Base-by-base conservation (phyloP, 53 echinoderm and acorn worm genomes). In the Zoroaster sp. region DNA sequence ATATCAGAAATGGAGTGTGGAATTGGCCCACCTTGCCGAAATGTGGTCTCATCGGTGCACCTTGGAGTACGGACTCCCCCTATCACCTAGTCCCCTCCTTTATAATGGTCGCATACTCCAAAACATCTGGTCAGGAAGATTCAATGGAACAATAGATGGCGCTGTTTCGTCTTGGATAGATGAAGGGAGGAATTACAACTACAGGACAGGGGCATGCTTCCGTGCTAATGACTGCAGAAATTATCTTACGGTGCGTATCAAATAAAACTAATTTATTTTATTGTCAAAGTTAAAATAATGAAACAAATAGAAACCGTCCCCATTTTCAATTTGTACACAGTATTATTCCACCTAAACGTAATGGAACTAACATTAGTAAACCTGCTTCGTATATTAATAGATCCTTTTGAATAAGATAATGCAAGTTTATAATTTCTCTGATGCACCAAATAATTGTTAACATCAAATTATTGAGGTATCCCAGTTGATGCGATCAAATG, bases 11-110 rank as follows among this genome's bases (percentile, higher is more conserved):
- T 80, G 80, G 80, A 80, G 32, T 49, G n/a, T 63, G 0, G 28
- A 63, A 17, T 28, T 80, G 14, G 80, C 80, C 40, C 36, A 20
- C 20, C 65, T 80, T 3, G 80, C 80, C 59, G 41, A 80, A 63
- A 9, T 63, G 11, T 80, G 80, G 80, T 80, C 80, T 39, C 80
- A 63, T 36, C 80, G 63, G n/a, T 80, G 80, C 40, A 38, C 8
- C 41, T 11, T 80, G 40, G 65, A 23, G 20, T 80, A 80, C 80
- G 80, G 80, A 1, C 80, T 80, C 0, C 80, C 80, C 20, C 80
- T 80, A 18, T 37, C 59, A 21, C 39, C 63, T 32, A 25, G 18
- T 38, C 80, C 80, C 35, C 40, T 80, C 59, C 5, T 28, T 63
- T 63, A 80, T 5, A 63, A 36, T 21, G 80, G 66, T 12, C 80